These are phyloP conservation scores for Campodea augens DNA, from an alignment of 1,140 invertebrate genomes.

Conservation along the genomic window DNA sequence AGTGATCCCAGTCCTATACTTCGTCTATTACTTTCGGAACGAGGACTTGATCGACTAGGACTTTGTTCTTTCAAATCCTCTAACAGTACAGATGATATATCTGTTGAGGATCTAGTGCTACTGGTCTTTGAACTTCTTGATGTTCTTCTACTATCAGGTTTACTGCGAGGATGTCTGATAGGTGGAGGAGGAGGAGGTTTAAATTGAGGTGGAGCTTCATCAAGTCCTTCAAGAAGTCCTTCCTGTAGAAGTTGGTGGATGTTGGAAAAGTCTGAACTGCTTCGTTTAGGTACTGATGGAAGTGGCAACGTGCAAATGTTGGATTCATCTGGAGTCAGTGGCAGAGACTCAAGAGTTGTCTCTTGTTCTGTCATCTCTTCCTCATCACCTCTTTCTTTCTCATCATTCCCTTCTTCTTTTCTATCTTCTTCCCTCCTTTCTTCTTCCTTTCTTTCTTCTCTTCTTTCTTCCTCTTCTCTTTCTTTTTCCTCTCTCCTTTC, in stretches of 20 bases:
- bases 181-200: conserved; percentile 31
- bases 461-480: too few relatives aligned
- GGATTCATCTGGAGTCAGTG: not conserved
- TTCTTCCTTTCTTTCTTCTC: conserved; percentile 4
- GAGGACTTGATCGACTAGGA: too few relatives aligned
- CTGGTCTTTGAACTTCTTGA: too few relatives aligned
- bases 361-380: conserved; percentile 1
- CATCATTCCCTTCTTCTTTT: conserved; percentile 2
- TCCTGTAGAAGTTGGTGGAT: conserved; percentile 51
- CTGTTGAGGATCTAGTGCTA: too few relatives aligned
- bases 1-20: not conserved
- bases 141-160: too few relatives aligned
- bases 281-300: conserved; percentile 32
- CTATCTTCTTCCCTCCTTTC: conserved; percentile 3
- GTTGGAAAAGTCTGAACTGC: conserved; percentile 57
- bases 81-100: too few relatives aligned
- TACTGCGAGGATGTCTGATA: conserved; percentile 22
- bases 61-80: not conserved
- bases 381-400: not conserved
- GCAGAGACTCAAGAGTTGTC: not conserved
- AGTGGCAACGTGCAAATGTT: not conserved
- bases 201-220: conserved; percentile 31
- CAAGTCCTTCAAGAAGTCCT: conserved; percentile 34
- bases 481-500: too few relatives aligned
- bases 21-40: too few relatives aligned